Conservation (phyloP, 2,113 vertebrate genomes). For the Prietella phreatophila region DNA sequence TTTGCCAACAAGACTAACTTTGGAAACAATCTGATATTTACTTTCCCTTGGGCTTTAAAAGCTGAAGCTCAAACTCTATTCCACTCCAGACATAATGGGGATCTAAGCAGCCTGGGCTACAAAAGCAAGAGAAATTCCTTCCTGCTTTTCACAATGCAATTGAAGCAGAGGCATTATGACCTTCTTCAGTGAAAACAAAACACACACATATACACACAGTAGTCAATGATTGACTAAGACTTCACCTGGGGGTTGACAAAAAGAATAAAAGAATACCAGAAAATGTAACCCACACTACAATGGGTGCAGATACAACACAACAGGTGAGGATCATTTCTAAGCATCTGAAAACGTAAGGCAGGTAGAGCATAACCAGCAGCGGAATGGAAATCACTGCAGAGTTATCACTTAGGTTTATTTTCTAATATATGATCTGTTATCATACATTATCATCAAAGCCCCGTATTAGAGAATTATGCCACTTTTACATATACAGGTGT, state of each 20-base stretch:
- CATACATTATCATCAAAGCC: neutral
- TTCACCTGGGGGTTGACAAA: neutral
- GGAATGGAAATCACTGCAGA: neutral
- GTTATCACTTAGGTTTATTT: neutral
- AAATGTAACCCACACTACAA: neutral
- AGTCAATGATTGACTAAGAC: slow-evolving; percentile 1
- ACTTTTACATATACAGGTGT: no score
- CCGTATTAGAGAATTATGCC: neutral
- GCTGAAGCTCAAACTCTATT: neutral
- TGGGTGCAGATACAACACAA: neutral
- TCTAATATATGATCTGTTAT: neutral
- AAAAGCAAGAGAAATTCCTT: neutral
- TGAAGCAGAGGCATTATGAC: neutral
- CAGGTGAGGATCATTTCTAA: neutral
- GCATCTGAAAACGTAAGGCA: neutral
- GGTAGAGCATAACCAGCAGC: neutral
- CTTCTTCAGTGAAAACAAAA: neutral
- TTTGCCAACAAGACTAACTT: neutral
- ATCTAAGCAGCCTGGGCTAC: neutral
- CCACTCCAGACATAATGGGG: neutral
- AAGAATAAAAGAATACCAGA: neutral
- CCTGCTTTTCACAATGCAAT: neutral
- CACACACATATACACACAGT: neutral
- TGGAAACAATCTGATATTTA: neutral
- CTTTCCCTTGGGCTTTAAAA: neutral